Evolutionary conservation across 2,113 vertebrate genomes (phyloP).

Genomic region (Otus sunia): DNA sequence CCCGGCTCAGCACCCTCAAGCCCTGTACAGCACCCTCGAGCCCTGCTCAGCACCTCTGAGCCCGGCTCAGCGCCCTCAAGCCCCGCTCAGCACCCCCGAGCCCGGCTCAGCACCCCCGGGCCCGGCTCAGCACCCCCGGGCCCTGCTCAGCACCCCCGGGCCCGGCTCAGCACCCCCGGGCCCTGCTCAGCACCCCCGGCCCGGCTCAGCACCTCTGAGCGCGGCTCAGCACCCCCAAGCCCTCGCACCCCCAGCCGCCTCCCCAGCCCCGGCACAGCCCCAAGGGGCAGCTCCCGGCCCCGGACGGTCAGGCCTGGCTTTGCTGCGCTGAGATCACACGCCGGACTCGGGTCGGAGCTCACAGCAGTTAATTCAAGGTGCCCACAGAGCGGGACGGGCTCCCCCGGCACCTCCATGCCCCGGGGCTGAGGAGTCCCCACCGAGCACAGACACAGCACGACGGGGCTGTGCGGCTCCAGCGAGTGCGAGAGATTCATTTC

Average conservation of each 20-base stretch:
- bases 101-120: background rate
- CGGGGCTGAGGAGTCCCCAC: background rate
- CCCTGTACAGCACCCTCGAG: background rate
- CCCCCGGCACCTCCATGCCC: background rate
- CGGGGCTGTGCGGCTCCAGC: background rate
- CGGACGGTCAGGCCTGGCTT: rapidly evolving
- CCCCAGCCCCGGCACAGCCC: background rate
- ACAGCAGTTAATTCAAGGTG: background rate
- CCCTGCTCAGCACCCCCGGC: rapidly evolving
- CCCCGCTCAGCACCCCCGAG: background rate
- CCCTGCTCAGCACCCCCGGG: background rate
- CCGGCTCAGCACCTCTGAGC: background rate
- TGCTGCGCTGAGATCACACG: background rate
- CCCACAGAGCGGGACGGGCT: background rate
- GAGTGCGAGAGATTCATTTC: background rate
- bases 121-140: too few species aligned
- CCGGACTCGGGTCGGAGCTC: rapidly evolving
- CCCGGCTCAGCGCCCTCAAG: rapidly evolving
- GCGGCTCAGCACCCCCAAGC: too few species aligned
- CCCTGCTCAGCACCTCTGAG: rapidly evolving
- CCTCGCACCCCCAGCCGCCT: background rate
- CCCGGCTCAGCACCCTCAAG: too few species aligned
- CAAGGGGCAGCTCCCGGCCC: background rate
- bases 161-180: rapidly evolving
- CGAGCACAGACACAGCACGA: rapidly evolving